Percentiles rank a stretch among this genome's conserved stretches.
Evolutionary conservation across 2,797 vertebrate species (phyloP).

Genomic region (Megaceryle alcyon): DNA sequence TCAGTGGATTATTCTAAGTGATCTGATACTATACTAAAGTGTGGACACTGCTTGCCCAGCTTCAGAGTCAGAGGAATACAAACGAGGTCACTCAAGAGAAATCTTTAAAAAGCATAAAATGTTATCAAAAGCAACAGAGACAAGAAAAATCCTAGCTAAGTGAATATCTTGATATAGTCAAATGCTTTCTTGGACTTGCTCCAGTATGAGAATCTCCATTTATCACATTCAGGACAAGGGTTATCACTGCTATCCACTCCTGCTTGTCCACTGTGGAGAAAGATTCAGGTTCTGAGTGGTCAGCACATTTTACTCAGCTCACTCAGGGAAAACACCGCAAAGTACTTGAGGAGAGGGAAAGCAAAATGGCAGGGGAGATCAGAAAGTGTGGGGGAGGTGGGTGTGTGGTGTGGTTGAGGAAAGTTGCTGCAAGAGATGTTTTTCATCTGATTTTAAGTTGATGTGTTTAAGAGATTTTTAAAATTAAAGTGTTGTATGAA

Average conservation of each 20-base stretch:
- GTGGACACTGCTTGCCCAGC: not conserved
- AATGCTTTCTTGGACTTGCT: not conserved
- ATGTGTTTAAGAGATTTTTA: not conserved
- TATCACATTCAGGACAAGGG: not conserved
- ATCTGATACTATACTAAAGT: not conserved
- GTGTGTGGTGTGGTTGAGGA: no score
- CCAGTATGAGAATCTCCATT: not conserved
- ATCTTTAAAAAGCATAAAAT: not conserved
- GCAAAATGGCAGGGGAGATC: not conserved
- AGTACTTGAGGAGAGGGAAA: not conserved
- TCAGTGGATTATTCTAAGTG: not conserved
- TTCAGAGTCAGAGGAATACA: not conserved
- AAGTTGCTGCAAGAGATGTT: not conserved
- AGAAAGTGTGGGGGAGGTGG: no score
- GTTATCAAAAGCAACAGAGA: not conserved
- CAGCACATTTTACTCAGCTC: not conserved
- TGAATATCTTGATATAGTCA: rapidly evolving
- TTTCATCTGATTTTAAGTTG: not conserved
- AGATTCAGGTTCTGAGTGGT: not conserved
- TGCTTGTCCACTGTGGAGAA: not conserved
- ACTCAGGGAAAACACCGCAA: not conserved
- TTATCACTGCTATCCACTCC: not conserved
- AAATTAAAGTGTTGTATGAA: not conserved
- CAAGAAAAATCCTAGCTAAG: not conserved
- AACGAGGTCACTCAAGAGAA: not conserved